These are phyloP conservation scores for Phylloscopus collybita DNA, from an alignment of 2,797 vertebrate species.

Conservation along the genomic window DNA sequence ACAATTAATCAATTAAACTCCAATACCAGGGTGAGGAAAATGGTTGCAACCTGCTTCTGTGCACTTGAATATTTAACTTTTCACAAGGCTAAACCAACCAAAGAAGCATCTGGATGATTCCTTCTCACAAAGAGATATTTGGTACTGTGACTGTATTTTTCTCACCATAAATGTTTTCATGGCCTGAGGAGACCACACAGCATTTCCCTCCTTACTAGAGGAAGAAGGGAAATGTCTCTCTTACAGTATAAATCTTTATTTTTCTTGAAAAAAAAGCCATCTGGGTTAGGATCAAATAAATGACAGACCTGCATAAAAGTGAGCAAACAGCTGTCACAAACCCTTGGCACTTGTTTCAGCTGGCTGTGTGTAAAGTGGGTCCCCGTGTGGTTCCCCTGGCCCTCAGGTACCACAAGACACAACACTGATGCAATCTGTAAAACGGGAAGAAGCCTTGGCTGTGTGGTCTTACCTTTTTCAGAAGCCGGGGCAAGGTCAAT, in stretches of 20 bases:
- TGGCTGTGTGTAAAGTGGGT: neutral
- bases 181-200: neutral
- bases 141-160: neutral
- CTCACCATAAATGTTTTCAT: neutral
- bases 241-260: neutral
- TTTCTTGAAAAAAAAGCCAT: neutral
- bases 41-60: neutral
- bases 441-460: neutral
- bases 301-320: neutral
- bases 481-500: conserved; percentile 97
- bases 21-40: neutral
- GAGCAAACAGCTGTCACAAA: neutral
- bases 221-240: neutral
- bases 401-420: neutral
- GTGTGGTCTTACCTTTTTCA: conserved; percentile 89
- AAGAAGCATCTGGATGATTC: neutral
- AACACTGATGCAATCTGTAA: neutral
- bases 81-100: neutral
- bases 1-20: neutral
- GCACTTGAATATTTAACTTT: neutral
- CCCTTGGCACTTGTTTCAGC: neutral
- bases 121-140: neutral
- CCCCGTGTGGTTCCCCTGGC: neutral
- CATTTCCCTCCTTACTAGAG: neutral
- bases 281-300: neutral